phyloP scores from a whole-genome alignment of 2,888 invertebrate genomes.

The Scaptomyza parva region DNA sequence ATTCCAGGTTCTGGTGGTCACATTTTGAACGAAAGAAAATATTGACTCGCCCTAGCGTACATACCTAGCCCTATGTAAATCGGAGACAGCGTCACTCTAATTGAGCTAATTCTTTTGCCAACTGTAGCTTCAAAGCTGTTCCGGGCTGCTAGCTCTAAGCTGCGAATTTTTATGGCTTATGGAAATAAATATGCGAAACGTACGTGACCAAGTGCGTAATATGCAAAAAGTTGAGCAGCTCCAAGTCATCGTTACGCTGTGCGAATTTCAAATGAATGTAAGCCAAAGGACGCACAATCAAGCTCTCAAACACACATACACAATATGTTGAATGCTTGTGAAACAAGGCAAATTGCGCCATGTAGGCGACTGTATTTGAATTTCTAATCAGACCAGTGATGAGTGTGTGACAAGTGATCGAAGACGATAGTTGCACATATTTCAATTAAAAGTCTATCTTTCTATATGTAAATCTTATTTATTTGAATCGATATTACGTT shows the following conservation, averaged over 20 bases:
- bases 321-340: slow-evolving; percentile 41
- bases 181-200: slow-evolving; percentile 72
- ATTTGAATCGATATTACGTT: too few species aligned
- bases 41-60: too few species aligned
- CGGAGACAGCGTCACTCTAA: slow-evolving; percentile 45
- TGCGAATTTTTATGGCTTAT: slow-evolving; percentile 63
- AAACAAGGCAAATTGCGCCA: slow-evolving; percentile 58
- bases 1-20: too few species aligned
- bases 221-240: slow-evolving; percentile 66
- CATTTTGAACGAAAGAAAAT: too few species aligned
- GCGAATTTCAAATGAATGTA: slow-evolving; percentile 78
- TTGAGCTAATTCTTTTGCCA: slow-evolving; percentile 66
- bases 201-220: slow-evolving; percentile 81
- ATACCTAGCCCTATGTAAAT: too few species aligned
- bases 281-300: slow-evolving; percentile 67
- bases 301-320: slow-evolving; percentile 11
- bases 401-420: slow-evolving; percentile 11
- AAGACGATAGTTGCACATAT: too few species aligned
- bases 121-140: slow-evolving; percentile 35
- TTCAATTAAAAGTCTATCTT: not conserved
- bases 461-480: too few species aligned
- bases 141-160: not conserved
- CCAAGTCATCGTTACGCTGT: slow-evolving; percentile 66
- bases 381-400: slow-evolving; percentile 63
- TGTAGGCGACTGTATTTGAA: slow-evolving; percentile 71